Evolutionary conservation across 23 tunicate species (phyloP).

Genomic region (Phallusia fumigata): DNA sequence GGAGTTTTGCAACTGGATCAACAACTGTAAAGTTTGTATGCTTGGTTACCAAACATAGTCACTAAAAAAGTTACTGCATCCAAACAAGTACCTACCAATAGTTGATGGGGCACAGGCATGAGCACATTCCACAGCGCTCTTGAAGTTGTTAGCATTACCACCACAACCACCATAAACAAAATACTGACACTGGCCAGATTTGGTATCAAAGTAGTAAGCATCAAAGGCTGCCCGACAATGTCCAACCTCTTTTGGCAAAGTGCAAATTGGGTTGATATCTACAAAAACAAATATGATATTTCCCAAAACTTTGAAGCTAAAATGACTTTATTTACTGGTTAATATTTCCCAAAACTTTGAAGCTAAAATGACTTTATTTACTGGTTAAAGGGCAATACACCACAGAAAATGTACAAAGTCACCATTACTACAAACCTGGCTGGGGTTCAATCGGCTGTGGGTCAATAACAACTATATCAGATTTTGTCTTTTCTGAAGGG

Average conservation of each 20-base stretch:
- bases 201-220: conserved; percentile 46
- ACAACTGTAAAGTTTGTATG: neutral
- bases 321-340: too few species aligned
- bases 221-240: conserved; percentile 66
- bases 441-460: neutral
- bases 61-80: too few species aligned
- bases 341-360: too few species aligned
- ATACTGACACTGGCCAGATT: conserved; percentile 23
- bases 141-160: conserved; percentile 72
- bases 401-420: too few species aligned
- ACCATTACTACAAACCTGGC: too few species aligned
- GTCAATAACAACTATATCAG: neutral
- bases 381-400: too few species aligned
- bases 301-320: too few species aligned
- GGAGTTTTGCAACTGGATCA: conserved; percentile 1
- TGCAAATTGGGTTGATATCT: conserved; percentile 22
- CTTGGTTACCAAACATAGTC: neutral
- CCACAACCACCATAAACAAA: conserved; percentile 85
- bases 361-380: too few species aligned
- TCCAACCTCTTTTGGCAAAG: conserved; percentile 41
- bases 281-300: neutral
- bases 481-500: conserved; percentile 10
- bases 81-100: neutral
- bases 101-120: conserved; percentile 26
- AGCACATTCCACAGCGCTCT: conserved; percentile 44